Conservation (phyloP, 1,140 invertebrate genomes). For the Drosophila repletoides region DNA sequence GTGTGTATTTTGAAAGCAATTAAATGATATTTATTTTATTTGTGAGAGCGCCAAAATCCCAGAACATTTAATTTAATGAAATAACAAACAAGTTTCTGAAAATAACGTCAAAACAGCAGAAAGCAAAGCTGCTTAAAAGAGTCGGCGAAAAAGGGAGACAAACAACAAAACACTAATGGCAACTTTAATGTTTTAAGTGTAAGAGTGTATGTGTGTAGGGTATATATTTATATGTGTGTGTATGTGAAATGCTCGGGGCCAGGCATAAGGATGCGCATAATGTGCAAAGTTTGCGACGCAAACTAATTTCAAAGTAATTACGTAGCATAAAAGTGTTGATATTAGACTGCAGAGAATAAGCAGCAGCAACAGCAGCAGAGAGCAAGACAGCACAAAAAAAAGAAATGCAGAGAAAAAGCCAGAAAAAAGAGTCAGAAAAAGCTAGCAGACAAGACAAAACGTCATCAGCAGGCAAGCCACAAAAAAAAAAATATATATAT, state of each 20-base stretch:
- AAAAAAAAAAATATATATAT: conserved; percentile 38
- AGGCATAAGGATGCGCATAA: conserved; percentile 78
- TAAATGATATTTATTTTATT: conserved; percentile 70
- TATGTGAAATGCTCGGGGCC: conserved; percentile 29
- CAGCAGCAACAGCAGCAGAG: conserved; percentile 7
- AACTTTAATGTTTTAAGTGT: conserved; percentile 70
- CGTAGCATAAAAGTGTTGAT: conserved; percentile 80
- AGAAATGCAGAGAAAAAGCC: background rate
- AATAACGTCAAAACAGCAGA: conserved; percentile 64
- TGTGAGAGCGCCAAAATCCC: conserved; percentile 43
- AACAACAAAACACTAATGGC: conserved; percentile 57
- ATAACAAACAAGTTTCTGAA: conserved; percentile 67
- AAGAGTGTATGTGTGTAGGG: conserved; percentile 15
- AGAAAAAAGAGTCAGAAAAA: background rate
- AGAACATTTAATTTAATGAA: conserved; percentile 78
- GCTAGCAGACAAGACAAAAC: conserved; percentile 56
- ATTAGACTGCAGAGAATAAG: conserved; percentile 65
- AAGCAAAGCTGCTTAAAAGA: conserved; percentile 15
- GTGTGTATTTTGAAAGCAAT: conserved; percentile 60
- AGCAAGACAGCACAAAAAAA: background rate
- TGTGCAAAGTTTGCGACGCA: conserved; percentile 79
- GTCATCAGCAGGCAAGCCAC: conserved; percentile 57
- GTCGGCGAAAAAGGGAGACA: background rate
- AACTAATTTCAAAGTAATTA: conserved; percentile 81
- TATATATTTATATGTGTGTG: conserved; percentile 18